Evolutionary conservation across 53 echinoderm and acorn worm species (phyloP).

Genomic region (Paracentrotus lividus): DNA sequence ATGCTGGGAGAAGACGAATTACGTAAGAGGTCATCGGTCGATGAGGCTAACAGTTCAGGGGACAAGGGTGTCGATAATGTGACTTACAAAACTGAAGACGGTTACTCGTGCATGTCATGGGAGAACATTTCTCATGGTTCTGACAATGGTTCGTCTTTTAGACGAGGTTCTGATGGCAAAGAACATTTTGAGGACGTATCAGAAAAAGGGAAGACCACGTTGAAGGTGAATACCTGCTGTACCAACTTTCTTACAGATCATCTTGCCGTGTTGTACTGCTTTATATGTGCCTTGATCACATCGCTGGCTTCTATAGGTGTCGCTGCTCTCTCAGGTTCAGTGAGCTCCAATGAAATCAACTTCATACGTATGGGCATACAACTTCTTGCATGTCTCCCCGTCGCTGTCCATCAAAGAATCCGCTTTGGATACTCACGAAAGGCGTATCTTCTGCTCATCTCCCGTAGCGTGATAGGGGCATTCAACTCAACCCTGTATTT

Average conservation of each 20-base stretch:
- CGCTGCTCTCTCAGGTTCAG: background rate
- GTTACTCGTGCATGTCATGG: background rate
- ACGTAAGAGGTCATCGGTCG: background rate
- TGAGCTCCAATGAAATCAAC: constrained; percentile 23
- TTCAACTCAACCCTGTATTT: background rate
- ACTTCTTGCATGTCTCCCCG: background rate
- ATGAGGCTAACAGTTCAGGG: background rate
- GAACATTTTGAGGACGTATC: background rate
- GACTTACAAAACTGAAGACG: background rate
- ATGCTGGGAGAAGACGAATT: background rate
- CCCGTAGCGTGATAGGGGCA: background rate
- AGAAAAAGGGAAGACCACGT: background rate
- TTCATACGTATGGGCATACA: constrained; percentile 35
- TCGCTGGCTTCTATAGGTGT: background rate
- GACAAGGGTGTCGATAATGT: background rate
- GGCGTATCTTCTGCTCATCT: background rate
- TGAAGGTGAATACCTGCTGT: background rate
- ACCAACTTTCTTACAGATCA: background rate
- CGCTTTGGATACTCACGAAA: background rate
- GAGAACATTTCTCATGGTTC: background rate
- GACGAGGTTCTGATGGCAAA: background rate
- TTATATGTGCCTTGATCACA: background rate
- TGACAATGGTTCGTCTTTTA: background rate
- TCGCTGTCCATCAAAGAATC: background rate
- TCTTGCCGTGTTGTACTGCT: background rate